Evolutionary conservation across 2,113 vertebrate genomes (phyloP).

Genomic region (Falco punctatus): DNA sequence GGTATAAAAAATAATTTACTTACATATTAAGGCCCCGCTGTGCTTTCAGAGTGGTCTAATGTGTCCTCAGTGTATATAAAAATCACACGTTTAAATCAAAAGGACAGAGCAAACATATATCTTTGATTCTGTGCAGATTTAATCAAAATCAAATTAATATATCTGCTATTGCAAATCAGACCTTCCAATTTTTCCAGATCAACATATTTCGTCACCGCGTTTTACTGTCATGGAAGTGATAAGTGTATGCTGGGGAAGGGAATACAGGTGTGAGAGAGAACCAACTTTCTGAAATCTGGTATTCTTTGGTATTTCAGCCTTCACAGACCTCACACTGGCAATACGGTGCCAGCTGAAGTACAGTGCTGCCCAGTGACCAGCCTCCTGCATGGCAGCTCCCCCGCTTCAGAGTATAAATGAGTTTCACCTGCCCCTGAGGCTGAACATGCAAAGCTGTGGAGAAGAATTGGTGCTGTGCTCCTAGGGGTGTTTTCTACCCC

Average conservation of each 20-base stretch:
- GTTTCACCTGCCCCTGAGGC: background rate
- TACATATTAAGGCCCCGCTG: constrained; percentile 27
- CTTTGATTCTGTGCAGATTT: background rate
- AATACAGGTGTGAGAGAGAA: background rate
- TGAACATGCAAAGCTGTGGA: background rate
- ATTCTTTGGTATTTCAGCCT: background rate
- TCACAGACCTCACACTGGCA: background rate
- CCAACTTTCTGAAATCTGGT: background rate
- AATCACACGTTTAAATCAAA: constrained; percentile 52
- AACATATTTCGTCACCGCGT: background rate
- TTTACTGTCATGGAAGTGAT: background rate
- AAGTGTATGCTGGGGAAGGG: background rate
- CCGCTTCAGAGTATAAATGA: background rate
- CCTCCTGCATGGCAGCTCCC: background rate
- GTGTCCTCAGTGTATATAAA: constrained; percentile 41
- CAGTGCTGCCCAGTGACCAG: background rate
- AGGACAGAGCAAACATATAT: background rate
- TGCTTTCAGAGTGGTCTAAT: constrained; percentile 18
- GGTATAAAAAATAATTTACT: constrained; percentile 61
- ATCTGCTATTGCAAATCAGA: background rate
- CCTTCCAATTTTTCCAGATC: background rate
- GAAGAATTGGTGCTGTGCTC: background rate
- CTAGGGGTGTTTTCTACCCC: background rate
- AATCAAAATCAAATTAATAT: background rate
- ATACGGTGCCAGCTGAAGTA: background rate